Conservation (phyloP, 2,888 invertebrate species). For the Herminia tarsipennalis region DNA sequence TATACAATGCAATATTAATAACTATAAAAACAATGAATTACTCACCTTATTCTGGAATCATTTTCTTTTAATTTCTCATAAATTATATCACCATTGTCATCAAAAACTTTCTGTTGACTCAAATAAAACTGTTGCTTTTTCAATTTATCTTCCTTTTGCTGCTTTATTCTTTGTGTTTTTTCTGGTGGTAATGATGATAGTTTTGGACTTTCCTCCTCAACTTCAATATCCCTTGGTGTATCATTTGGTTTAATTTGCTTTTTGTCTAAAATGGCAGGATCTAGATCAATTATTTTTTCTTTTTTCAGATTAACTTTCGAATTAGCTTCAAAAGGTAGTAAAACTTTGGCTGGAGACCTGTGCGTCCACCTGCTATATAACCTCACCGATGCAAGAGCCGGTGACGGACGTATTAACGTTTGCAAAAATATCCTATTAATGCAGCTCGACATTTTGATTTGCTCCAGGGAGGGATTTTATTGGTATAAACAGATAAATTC, state of each 20-base stretch:
- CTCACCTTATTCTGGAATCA: slow-evolving; percentile 85
- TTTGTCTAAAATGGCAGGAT: slow-evolving; percentile 50
- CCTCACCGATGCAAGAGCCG: slow-evolving; percentile 46
- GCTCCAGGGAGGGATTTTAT: too few relatives aligned
- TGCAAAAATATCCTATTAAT: slow-evolving; percentile 44
- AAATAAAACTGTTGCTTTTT: slow-evolving; percentile 66
- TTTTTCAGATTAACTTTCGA: slow-evolving; percentile 61
- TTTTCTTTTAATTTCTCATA: slow-evolving; percentile 87
- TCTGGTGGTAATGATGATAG: slow-evolving; percentile 29
- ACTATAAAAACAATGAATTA: not conserved
- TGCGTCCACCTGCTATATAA: slow-evolving; percentile 80
- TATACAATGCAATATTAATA: too few relatives aligned
- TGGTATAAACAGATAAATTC: too few relatives aligned
- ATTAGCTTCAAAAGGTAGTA: slow-evolving; percentile 75
- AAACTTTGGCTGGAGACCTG: slow-evolving; percentile 80
- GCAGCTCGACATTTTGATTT: slow-evolving; percentile 45
- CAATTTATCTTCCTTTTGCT: slow-evolving; percentile 59
- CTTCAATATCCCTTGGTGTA: slow-evolving; percentile 6
- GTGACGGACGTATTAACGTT: slow-evolving; percentile 38
- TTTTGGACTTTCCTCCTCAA: slow-evolving; percentile 9
- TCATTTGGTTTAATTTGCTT: slow-evolving; percentile 25
- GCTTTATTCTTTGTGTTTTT: slow-evolving; percentile 57
- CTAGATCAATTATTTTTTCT: slow-evolving; percentile 73
- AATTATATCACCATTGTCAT: slow-evolving; percentile 82
- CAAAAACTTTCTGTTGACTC: slow-evolving; percentile 77